These are phyloP conservation scores for Lycophotia porphyrea DNA, from an alignment of 2,888 invertebrate species.

Conservation along the genomic window DNA sequence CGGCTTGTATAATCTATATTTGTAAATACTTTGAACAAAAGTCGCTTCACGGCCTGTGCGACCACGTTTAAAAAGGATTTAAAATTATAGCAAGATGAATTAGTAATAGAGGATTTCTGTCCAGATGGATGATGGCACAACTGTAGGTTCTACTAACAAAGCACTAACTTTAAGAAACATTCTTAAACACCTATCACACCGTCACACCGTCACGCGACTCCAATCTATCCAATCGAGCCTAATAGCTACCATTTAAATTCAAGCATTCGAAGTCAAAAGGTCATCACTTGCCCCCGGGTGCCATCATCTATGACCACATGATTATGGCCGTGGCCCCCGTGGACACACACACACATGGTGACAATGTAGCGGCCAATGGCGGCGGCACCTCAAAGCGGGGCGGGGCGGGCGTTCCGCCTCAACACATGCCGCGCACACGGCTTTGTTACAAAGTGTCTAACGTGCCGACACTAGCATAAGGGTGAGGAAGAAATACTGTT, in stretches of 20 bases:
- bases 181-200: neutral
- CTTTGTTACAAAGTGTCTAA: slow-evolving; percentile 27
- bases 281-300: slow-evolving; percentile 2
- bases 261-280: slow-evolving; percentile 9
- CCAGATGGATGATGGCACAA: neutral
- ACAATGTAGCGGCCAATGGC: slow-evolving; percentile 42
- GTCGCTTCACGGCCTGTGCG: neutral
- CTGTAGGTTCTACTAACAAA: neutral
- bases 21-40: neutral
- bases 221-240: neutral
- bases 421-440: slow-evolving; percentile 51
- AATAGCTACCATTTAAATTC: neutral
- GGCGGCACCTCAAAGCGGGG: slow-evolving; percentile 48
- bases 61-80: neutral
- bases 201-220: no score
- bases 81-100: neutral
- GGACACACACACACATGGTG: neutral
- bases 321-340: neutral
- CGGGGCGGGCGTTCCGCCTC: slow-evolving; percentile 58
- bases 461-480: slow-evolving; percentile 2
- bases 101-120: neutral
- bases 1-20: no score
- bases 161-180: neutral
- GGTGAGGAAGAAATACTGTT: neutral
- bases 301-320: neutral